These are phyloP conservation scores for Ischnus inquisitorius DNA, from an alignment of 2,888 invertebrate species.

Conservation along the genomic window DNA sequence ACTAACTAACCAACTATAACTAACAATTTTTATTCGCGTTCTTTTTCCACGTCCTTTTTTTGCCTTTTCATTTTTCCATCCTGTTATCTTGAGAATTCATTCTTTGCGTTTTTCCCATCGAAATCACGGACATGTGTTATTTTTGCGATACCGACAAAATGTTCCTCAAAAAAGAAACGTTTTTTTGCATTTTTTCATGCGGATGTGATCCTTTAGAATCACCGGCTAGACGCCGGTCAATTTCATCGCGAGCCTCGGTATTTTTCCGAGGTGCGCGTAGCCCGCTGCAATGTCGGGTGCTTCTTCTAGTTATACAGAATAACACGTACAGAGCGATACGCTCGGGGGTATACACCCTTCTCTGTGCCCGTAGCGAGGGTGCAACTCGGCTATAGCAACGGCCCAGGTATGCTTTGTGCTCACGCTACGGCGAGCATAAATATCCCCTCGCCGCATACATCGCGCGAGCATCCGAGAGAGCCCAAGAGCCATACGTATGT, in stretches of 20 bases:
- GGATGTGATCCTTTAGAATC: too few species aligned
- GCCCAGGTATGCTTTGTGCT: constrained; percentile 71
- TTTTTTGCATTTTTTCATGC: too few species aligned
- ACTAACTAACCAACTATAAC: too few species aligned
- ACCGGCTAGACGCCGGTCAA: too few species aligned
- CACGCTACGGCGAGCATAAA: constrained; percentile 76
- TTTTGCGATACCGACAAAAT: too few species aligned
- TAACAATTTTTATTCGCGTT: too few species aligned
- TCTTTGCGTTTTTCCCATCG: too few species aligned
- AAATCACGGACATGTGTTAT: too few species aligned
- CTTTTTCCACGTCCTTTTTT: too few species aligned
- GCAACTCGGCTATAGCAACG: constrained; percentile 43
- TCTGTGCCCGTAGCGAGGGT: constrained; percentile 17
- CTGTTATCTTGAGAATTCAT: too few species aligned
- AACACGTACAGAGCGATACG: not conserved
- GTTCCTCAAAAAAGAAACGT: too few species aligned
- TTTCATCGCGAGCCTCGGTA: not conserved
- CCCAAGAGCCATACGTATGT: constrained; percentile 45
- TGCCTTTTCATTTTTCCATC: too few species aligned
- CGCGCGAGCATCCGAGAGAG: constrained; percentile 66
- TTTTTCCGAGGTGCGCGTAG: not conserved
- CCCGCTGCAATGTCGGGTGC: not conserved
- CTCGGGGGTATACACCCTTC: not conserved
- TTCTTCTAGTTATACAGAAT: constrained; percentile 8
- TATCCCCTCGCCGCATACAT: constrained; percentile 72